Conservation (phyloP, 2,888 invertebrate genomes). For the Dryocosmus kuriphilus region DNA sequence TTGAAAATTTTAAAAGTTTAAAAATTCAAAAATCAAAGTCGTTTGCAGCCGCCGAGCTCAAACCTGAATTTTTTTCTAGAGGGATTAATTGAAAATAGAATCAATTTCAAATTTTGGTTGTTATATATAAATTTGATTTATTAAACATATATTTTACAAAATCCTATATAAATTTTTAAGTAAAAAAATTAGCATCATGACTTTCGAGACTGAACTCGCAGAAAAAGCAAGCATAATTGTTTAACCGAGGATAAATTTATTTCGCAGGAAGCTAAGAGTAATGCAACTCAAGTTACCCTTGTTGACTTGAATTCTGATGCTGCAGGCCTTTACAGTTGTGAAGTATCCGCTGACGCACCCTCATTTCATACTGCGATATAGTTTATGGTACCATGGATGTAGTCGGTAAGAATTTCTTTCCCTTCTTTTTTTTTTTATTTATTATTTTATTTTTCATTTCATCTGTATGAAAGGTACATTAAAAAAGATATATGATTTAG, state of each 20-base stretch:
- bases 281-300: slow-evolving; percentile 73
- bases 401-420: slow-evolving; percentile 67
- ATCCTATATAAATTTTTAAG: no score
- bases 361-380: slow-evolving; percentile 74
- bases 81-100: no score
- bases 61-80: no score
- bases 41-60: no score
- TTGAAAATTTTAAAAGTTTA: no score
- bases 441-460: background rate
- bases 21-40: no score
- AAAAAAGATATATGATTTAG: background rate
- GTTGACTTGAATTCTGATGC: slow-evolving; percentile 71
- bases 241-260: slow-evolving; percentile 29
- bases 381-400: slow-evolving; percentile 72
- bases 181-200: background rate
- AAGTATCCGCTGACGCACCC: slow-evolving; percentile 75
- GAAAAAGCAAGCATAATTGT: background rate
- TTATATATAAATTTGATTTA: no score
- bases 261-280: slow-evolving; percentile 71
- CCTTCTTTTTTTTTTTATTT: background rate
- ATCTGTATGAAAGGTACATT: background rate
- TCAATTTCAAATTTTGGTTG: no score
- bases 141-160: no score
- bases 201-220: background rate
- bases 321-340: slow-evolving; percentile 73